Base-by-base conservation (phyloP, 92 coral and sea anemone genomes). In the Chrysogorgia sp. region DNA sequence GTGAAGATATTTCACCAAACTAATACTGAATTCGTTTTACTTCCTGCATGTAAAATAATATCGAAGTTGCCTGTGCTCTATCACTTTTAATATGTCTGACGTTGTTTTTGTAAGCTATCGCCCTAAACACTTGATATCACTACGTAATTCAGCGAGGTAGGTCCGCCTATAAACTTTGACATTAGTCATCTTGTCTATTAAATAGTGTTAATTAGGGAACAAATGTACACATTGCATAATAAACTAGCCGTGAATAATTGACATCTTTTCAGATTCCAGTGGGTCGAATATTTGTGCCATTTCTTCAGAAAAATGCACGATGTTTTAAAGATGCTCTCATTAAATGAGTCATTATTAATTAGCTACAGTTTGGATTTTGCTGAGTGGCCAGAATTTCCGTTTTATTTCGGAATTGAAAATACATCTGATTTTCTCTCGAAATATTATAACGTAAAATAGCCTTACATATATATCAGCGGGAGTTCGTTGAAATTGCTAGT, bases 361-460 rank as follows among this genome's bases (percentile, higher is more conserved):
- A 10, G 19, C n/a, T n/a, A 37, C 43, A 4, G 5, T 12, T 37
- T 5, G 43, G 5, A 6, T 33, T 67, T 41, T 21, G 34, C n/a
- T 17, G 56, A 67, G 74, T 67, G 76, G 28, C 17, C 3, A 31
- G 48, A 47, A 69, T 69, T 45, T 69, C 76, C 76, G 76, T 35
- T 30, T 25, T 37, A 43, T 34, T 63, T 41, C 19, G 33, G 41
- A 5, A 19, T 28, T 52, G 24, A 64, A 34, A 12, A 17, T 29
- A 2, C 22, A 47, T 50, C 40, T 25, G 29, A 22, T 9, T 59
- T 34, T 24, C 34, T 13, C 32, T 59, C 35, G 19, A n/a, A n/a
- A n/a, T n/a, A n/a, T n/a, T n/a, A n/a, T n/a, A n/a, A n/a, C n/a
- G n/a, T n/a, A n/a, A n/a, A n/a, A n/a, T n/a, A n/a, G n/a, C n/a